Conservation (phyloP, 2,888 invertebrate genomes). For the Hedya salicella region DNA sequence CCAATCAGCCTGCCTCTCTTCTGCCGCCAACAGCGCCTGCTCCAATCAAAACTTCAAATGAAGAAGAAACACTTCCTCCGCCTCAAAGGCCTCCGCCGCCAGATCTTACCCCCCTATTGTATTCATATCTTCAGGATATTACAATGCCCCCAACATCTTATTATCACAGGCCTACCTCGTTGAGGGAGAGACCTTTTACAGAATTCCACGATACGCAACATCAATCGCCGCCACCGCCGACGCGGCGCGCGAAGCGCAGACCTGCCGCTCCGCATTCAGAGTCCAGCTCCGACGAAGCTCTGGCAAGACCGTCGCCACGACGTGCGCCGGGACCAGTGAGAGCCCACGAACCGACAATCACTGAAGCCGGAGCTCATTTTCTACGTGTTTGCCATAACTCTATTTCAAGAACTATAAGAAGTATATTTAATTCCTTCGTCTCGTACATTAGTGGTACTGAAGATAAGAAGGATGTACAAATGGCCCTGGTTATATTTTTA, state of each 20-base stretch:
- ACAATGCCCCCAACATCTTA: constrained; percentile 79
- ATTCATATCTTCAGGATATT: constrained; percentile 83
- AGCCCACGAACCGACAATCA: constrained; percentile 87
- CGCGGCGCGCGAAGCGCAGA: constrained; percentile 79
- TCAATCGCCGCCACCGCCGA: constrained; percentile 72
- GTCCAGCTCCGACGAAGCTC: constrained; percentile 81
- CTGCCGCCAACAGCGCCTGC: constrained; percentile 49
- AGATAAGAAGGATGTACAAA: constrained; percentile 89
- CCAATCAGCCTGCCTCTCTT: constrained; percentile 34
- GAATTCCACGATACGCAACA: constrained; percentile 71
- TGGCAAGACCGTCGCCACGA: constrained; percentile 73
- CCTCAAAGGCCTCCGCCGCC: constrained; percentile 81
- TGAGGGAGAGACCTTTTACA: constrained; percentile 66
- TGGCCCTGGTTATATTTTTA: constrained; percentile 91
- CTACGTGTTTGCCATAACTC: constrained; percentile 88
- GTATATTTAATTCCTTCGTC: constrained; percentile 87
- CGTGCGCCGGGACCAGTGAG: constrained; percentile 70
- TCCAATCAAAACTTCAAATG: constrained; percentile 52
- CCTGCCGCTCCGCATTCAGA: constrained; percentile 73
- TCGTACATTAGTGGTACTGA: constrained; percentile 87
- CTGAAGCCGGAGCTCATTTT: constrained; percentile 89
- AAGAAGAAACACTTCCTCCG: constrained; percentile 62
- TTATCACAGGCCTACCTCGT: constrained; percentile 69
- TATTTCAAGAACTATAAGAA: constrained; percentile 87
- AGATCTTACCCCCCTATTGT: constrained; percentile 77